Percentiles rank a stretch among this genome's conserved stretches.
phyloP scores from a whole-genome alignment of 2,888 invertebrate genomes.

The Nomada hirtipes region DNA sequence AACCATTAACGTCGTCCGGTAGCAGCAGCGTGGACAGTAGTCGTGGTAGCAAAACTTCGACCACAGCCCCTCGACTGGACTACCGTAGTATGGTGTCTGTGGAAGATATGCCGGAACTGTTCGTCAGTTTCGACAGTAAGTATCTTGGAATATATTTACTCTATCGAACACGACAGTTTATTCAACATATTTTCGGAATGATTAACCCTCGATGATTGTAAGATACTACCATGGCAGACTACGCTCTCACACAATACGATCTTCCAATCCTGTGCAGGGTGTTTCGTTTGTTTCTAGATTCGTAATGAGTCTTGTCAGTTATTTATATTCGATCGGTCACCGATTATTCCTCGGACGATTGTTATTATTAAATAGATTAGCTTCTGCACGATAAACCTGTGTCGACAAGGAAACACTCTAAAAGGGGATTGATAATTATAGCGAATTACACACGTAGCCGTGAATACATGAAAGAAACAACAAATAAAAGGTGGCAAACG shows the following conservation, averaged over 20 bases:
- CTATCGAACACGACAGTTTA: background rate
- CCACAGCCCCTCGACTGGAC: constrained; percentile 91
- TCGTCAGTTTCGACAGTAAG: constrained; percentile 97
- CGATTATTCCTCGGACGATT: background rate
- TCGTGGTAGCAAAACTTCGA: constrained; percentile 86
- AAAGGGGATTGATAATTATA: constrained; percentile 31
- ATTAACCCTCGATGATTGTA: constrained; percentile 34
- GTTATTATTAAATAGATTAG: background rate
- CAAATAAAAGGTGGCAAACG: constrained; percentile 63
- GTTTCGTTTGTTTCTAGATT: constrained; percentile 1
- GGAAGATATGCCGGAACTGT: constrained; percentile 97
- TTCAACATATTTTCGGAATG: constrained; percentile 40
- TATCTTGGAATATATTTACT: constrained; percentile 74
- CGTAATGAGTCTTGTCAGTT: background rate
- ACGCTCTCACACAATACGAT: constrained; percentile 9
- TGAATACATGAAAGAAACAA: constrained; percentile 36
- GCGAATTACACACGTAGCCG: constrained; percentile 53
- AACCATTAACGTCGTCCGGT: constrained; percentile 84
- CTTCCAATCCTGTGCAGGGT: constrained; percentile 1
- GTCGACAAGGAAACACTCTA: constrained; percentile 25
- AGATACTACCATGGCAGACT: constrained; percentile 8
- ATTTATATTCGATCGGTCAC: no score
- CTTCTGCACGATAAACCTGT: background rate
- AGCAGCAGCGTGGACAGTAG: constrained; percentile 87
- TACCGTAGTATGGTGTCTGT: constrained; percentile 97